Conservation (phyloP, 2,113 vertebrate species). For the Stigmatopora nigra region DNA sequence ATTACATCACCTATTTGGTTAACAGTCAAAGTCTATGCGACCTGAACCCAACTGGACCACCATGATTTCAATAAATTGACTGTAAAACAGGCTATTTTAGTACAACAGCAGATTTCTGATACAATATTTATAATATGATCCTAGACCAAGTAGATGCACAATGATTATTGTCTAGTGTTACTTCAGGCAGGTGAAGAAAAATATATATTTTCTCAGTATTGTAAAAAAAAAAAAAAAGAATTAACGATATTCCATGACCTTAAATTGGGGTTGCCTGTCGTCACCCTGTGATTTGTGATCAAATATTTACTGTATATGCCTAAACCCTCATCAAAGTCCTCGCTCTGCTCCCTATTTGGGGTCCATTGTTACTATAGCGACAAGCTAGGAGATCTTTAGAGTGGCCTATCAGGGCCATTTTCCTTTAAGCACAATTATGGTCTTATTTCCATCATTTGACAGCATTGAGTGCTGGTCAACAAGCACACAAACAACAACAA, state of each 20-base stretch:
- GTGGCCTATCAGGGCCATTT: slow-evolving; percentile 50
- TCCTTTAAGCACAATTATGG: slow-evolving; percentile 48
- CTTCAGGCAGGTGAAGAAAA: slow-evolving; percentile 10
- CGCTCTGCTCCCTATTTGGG: slow-evolving; percentile 56
- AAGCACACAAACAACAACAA: slow-evolving; percentile 54
- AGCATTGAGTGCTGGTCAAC: slow-evolving; percentile 44
- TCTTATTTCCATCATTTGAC: slow-evolving; percentile 56
- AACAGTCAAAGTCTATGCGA: slow-evolving; percentile 3
- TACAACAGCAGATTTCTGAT: slow-evolving; percentile 30
- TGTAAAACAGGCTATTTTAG: slow-evolving; percentile 36
- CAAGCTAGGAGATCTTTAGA: slow-evolving; percentile 49
- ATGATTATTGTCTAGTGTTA: slow-evolving; percentile 21
- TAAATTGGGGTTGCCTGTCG: slow-evolving; percentile 7
- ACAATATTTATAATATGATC: slow-evolving; percentile 34
- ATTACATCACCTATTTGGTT: slow-evolving; percentile 15
- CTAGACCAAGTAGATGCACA: slow-evolving; percentile 29
- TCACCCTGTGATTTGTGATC: slow-evolving; percentile 19
- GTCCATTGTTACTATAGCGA: slow-evolving; percentile 62
- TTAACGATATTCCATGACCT: neutral
- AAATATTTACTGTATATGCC: slow-evolving; percentile 34
- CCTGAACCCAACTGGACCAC: slow-evolving; percentile 9
- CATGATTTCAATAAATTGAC: slow-evolving; percentile 32
- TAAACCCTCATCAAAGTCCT: slow-evolving; percentile 57
- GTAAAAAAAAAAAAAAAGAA: slow-evolving; percentile 13
- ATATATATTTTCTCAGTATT: slow-evolving; percentile 15